phyloP scores from a whole-genome alignment of 2,888 invertebrate genomes.

The Mythimna impura region DNA sequence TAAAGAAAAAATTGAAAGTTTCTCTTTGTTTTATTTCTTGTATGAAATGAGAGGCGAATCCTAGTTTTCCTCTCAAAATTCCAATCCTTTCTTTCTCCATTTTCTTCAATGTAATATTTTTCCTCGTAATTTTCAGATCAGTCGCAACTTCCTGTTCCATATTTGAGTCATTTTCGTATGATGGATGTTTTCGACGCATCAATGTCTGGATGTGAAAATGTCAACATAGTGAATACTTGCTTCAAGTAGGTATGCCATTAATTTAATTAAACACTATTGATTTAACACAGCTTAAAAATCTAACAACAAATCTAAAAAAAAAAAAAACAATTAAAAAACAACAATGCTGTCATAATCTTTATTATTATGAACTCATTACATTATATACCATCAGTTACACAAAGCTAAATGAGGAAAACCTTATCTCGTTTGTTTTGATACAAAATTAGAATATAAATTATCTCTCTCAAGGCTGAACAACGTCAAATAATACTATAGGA shows the following conservation, averaged over 20 bases:
- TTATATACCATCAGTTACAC: background rate
- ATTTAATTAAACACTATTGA: background rate
- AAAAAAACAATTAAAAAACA: slow-evolving; percentile 16
- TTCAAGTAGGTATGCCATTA: slow-evolving; percentile 28
- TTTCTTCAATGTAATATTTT: slow-evolving; percentile 16
- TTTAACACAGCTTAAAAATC: slow-evolving; percentile 12
- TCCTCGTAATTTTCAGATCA: slow-evolving; percentile 41
- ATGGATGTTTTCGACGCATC: background rate
- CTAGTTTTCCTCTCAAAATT: no score
- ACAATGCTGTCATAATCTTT: slow-evolving; percentile 12
- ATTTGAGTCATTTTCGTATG: slow-evolving; percentile 3
- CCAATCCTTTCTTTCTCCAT: background rate
- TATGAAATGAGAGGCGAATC: background rate
- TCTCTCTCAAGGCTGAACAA: background rate
- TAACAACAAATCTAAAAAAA: background rate
- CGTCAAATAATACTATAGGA: background rate
- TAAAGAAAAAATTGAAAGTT: slow-evolving; percentile 89
- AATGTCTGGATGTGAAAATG: background rate
- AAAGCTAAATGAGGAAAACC: slow-evolving; percentile 3
- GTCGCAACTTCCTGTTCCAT: slow-evolving; percentile 21
- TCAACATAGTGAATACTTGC: slow-evolving; percentile 9
- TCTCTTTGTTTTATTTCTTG: slow-evolving; percentile 75
- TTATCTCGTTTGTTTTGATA: slow-evolving; percentile 6
- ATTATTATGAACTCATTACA: slow-evolving; percentile 4
- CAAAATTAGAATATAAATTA: background rate